These are phyloP conservation scores for Leucozona laternaria DNA, from an alignment of 2,888 invertebrate species.

Conservation along the genomic window DNA sequence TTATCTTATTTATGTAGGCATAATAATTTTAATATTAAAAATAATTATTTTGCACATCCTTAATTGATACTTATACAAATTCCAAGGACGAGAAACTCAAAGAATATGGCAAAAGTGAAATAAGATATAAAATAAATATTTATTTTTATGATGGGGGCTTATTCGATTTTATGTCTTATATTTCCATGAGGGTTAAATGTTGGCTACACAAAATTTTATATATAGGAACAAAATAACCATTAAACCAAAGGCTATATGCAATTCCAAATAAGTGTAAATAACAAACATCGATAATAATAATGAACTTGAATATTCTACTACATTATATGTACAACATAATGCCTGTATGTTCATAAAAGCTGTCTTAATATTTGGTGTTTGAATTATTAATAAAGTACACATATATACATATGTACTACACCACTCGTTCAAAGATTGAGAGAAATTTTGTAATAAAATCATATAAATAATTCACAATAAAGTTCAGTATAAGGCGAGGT, in stretches of 20 bases:
- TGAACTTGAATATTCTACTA: constrained; percentile 19
- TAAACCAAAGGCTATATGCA: constrained; percentile 58
- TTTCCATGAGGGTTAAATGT: not conserved
- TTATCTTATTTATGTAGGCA: not conserved
- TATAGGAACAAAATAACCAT: not conserved
- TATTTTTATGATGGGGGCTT: constrained; percentile 25
- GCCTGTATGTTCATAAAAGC: constrained; percentile 19
- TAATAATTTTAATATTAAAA: constrained; percentile 4
- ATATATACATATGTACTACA: too few species aligned
- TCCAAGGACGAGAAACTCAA: not conserved
- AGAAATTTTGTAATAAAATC: constrained; percentile 42
- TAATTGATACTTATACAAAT: constrained; percentile 18
- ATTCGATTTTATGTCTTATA: constrained; percentile 8
- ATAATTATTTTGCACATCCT: constrained; percentile 15
- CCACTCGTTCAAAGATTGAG: constrained; percentile 32
- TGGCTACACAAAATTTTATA: not conserved
- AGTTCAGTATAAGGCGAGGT: not conserved
- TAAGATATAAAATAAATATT: constrained; percentile 45
- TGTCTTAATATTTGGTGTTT: constrained; percentile 49
- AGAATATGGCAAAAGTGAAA: not conserved
- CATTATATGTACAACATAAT: not conserved
- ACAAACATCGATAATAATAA: constrained; percentile 56
- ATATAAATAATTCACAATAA: constrained; percentile 59
- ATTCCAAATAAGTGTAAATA: constrained; percentile 48
- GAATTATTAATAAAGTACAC: constrained; percentile 60